A percentile compares a stretch with the other conserved stretches of the same genome.
These are phyloP conservation scores for Gavialis gangeticus DNA, from an alignment of 2,113 vertebrate species.

Conservation along the genomic window DNA sequence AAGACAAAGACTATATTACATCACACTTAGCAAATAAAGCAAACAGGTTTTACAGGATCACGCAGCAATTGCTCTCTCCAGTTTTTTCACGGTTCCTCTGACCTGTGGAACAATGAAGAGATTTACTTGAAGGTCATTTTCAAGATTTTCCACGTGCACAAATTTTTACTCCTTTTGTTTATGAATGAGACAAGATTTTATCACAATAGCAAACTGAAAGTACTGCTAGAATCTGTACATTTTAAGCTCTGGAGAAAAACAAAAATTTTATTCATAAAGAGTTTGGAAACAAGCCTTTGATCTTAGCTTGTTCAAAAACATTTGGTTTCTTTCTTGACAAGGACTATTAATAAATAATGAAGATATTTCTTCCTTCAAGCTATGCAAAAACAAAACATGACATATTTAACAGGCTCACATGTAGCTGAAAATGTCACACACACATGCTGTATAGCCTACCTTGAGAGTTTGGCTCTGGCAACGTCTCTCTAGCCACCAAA, in stretches of 20 bases:
- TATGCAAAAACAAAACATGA: neutral
- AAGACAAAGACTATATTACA: constrained; percentile 85
- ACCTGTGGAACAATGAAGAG: constrained; percentile 81
- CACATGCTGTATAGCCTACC: constrained; percentile 77
- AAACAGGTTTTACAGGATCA: constrained; percentile 92
- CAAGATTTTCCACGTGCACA: neutral
- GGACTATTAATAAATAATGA: neutral
- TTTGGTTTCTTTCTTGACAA: neutral
- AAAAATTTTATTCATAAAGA: neutral
- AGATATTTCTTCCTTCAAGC: neutral
- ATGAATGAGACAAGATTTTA: neutral
- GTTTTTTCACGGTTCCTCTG: constrained; percentile 99
- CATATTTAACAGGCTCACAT: neutral
- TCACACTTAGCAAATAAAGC: constrained; percentile 77
- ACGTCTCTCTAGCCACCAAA: constrained; percentile 98
- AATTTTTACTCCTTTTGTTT: too few relatives aligned
- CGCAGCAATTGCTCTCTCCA: constrained; percentile 98
- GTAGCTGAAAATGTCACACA: neutral
- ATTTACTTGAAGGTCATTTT: constrained; percentile 4
- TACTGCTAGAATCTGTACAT: neutral
- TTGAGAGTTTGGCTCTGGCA: constrained; percentile 99
- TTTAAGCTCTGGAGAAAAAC: neutral
- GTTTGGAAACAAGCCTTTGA: neutral
- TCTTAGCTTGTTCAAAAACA: neutral
- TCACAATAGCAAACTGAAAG: neutral